Conservation (phyloP, 1,140 invertebrate genomes). For the Glomeris maerens region DNA sequence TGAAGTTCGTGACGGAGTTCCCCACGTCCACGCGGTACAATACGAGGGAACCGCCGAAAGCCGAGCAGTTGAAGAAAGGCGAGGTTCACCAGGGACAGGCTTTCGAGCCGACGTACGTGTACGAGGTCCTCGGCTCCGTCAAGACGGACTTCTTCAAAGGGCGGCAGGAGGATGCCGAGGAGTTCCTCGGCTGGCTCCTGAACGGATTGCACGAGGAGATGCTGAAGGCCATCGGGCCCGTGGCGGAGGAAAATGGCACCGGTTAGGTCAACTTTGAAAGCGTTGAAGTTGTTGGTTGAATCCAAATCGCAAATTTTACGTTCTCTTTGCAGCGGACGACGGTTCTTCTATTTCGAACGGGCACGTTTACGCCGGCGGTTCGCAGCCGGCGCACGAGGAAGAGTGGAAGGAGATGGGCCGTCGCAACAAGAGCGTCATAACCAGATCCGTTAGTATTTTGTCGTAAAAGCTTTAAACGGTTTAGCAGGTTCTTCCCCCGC, state of each 20-base stretch:
- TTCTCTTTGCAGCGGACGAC: too few relatives aligned
- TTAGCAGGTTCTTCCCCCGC: too few relatives aligned
- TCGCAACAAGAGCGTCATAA: constrained; percentile 71
- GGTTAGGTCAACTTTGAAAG: constrained; percentile 36
- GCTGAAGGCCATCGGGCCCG: constrained; percentile 44
- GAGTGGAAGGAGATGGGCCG: constrained; percentile 60
- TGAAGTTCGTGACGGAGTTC: constrained; percentile 51
- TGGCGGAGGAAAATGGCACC: constrained; percentile 24
- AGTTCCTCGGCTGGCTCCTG: constrained; percentile 78
- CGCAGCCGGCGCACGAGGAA: too few relatives aligned
- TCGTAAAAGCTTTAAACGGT: constrained; percentile 2
- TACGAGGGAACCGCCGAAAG: constrained; percentile 13
- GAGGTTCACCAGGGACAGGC: constrained; percentile 39
- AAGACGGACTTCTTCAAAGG: constrained; percentile 42
- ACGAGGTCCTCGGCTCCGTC: constrained; percentile 59
- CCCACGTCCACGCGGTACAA: constrained; percentile 27
- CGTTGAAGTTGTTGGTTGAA: too few relatives aligned
- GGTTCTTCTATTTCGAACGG: too few relatives aligned
- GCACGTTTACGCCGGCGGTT: too few relatives aligned
- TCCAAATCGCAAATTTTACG: too few relatives aligned
- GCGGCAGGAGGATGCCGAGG: constrained; percentile 86
- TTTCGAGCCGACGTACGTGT: constrained; percentile 68
- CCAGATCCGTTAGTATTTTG: constrained; percentile 40
- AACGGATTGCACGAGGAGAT: constrained; percentile 94
- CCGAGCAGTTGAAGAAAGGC: constrained; percentile 11